Base-by-base conservation (phyloP, 2,888 invertebrate genomes). In the Ectemnius cavifrons region DNA sequence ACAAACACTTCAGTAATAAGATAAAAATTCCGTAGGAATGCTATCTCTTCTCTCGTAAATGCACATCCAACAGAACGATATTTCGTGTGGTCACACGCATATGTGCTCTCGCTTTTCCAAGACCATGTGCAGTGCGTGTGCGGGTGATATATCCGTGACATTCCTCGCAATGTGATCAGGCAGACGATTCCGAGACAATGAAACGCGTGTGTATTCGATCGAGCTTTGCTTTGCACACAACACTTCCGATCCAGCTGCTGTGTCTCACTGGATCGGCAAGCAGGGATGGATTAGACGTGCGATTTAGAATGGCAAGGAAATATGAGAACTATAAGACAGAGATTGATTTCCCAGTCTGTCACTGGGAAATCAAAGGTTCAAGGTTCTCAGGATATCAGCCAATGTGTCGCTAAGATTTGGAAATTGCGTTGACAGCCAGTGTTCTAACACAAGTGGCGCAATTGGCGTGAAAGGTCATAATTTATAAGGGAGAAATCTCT, bases 91-190 rank as follows among this genome's bases (percentile, higher is more conserved):
- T 75, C 77, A 60, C 64, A 72, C 64, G 66, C 59, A 66, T 76
- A 66, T 67, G 78, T 65, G 78, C 63, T 75, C 67, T 67, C 69
- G n/a, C 16, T 52, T 79, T 71, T 72, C 45, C 75, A 80, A 80
- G 63, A 80, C 66, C 59, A 75, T 72, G 75, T 80, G 78, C 78
- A 70, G 71, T 72, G 75, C 49, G 67, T 80, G 79, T 78, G 69
- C 71, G 68, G 57, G 60, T 71, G 62, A 69, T 37, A 46, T n/a
- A n/a, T n/a, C 18, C n/a, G 45, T 61, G 59, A 63, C 78, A 72
- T 68, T 71, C 66, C 62, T 63, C 58, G 74, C 52, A 52, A 16
- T 75, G 63, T 75, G 14, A 37, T 62, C 78, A 80, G 80, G 76
- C 82, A 75, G 64, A 37, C 64, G 52, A 49, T 61, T 58, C 68